These are phyloP conservation scores for Sialis fuliginosa DNA, from an alignment of 2,888 invertebrate species.

Conservation along the genomic window DNA sequence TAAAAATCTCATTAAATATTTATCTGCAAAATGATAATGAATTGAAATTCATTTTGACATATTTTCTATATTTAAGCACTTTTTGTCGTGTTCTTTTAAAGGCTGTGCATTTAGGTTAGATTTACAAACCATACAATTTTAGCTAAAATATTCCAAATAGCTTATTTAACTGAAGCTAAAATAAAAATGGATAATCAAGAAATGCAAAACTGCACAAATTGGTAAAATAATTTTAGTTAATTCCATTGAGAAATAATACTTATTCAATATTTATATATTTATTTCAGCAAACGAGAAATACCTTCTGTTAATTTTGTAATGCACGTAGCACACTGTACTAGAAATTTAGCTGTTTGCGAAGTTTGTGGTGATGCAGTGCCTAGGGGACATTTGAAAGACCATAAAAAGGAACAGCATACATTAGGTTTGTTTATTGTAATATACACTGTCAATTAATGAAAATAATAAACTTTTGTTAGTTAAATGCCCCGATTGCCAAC, in stretches of 20 bases:
- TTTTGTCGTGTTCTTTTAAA: too few relatives aligned
- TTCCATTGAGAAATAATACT: conserved; percentile 5
- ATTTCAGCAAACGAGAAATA: conserved; percentile 46
- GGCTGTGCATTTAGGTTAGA: too few relatives aligned
- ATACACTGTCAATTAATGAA: conserved; percentile 1
- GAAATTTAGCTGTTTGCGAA: conserved; percentile 46
- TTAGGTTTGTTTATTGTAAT: conserved; percentile 6
- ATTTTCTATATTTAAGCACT: too few relatives aligned
- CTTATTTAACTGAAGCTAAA: too few relatives aligned
- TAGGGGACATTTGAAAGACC: conserved; percentile 26
- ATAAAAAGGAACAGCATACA: conserved; percentile 8
- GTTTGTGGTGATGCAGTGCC: conserved; percentile 50
- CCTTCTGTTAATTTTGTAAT: conserved; percentile 47
- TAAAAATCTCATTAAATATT: too few relatives aligned
- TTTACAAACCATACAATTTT: too few relatives aligned
- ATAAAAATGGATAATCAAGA: too few relatives aligned
- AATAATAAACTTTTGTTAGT: conserved; percentile 17
- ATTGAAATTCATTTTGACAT: too few relatives aligned
- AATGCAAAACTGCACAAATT: too few relatives aligned
- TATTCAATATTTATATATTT: conserved; percentile 7
- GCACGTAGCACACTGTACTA: conserved; percentile 49
- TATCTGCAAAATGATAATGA: too few relatives aligned
- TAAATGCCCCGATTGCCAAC: conserved; percentile 30
- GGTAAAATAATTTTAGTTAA: background rate
- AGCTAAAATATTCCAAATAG: too few relatives aligned